These are phyloP conservation scores for Drosophila rufa DNA, from an alignment of 1,140 invertebrate species.

Conservation along the genomic window DNA sequence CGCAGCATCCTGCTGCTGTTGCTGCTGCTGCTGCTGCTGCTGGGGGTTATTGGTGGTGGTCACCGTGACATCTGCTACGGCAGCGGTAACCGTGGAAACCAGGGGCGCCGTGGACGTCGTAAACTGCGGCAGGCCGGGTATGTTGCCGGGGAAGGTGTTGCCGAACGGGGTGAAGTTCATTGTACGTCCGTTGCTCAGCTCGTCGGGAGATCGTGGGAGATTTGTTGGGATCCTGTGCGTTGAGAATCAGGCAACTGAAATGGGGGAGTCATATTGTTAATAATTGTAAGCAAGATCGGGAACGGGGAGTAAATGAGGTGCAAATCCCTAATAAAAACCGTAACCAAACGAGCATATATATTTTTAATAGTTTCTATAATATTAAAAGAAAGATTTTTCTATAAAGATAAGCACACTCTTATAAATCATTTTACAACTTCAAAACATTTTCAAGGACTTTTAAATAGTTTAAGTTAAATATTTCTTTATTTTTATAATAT, in stretches of 20 bases:
- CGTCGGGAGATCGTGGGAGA: background rate
- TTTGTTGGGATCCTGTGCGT: constrained; percentile 34
- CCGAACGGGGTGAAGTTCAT: constrained; percentile 91
- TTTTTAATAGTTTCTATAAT: too few species aligned
- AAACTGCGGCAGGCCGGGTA: constrained; percentile 88
- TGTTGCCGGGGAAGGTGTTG: constrained; percentile 87
- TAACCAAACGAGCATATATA: too few species aligned
- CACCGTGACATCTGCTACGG: constrained; percentile 67
- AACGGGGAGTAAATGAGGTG: too few species aligned
- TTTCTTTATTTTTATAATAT: too few species aligned
- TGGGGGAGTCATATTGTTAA: background rate
- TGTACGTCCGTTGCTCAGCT: constrained; percentile 46
- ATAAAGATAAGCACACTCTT: too few species aligned
- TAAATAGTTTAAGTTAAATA: background rate
- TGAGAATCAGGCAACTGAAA: constrained; percentile 41
- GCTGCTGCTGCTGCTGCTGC: constrained; percentile 57
- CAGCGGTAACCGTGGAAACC: constrained; percentile 75
- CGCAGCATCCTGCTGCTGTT: constrained; percentile 62
- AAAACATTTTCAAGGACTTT: too few species aligned
- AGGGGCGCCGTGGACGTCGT: constrained; percentile 86
- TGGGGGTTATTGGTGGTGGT: constrained; percentile 62
- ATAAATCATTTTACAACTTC: too few species aligned
- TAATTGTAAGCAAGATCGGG: too few species aligned
- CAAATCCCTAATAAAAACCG: too few species aligned
- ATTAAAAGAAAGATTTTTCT: too few species aligned